These are phyloP conservation scores for Laterallus jamaicensis DNA, from an alignment of 2,113 vertebrate species.

Conservation along the genomic window DNA sequence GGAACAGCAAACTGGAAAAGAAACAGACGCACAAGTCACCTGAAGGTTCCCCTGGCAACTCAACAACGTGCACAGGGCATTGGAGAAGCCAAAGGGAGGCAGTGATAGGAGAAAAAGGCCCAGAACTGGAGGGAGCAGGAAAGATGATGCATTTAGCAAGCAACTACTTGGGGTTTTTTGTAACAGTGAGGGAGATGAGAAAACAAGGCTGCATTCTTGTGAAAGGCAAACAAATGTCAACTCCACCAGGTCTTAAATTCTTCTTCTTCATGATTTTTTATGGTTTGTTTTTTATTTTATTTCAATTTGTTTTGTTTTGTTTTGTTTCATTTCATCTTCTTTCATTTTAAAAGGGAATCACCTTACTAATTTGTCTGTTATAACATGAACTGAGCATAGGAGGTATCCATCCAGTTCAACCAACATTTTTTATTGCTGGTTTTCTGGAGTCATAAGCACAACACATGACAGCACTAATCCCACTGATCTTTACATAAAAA, in stretches of 20 bases:
- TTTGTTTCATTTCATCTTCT: no score
- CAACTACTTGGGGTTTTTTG: not conserved
- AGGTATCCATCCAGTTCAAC: not conserved
- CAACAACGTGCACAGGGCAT: not conserved
- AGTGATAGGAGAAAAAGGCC: not conserved
- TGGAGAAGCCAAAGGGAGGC: not conserved
- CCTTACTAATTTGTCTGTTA: not conserved
- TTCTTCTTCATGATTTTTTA: not conserved
- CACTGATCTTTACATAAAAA: not conserved
- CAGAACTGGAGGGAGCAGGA: not conserved
- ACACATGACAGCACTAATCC: not conserved
- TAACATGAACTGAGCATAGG: not conserved
- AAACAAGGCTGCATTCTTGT: not conserved
- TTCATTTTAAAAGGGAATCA: not conserved
- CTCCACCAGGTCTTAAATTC: not conserved
- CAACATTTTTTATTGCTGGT: not conserved
- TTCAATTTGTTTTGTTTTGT: no score
- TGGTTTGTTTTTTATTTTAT: not conserved
- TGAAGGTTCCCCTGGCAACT: not conserved
- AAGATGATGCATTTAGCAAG: not conserved
- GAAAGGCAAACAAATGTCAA: not conserved
- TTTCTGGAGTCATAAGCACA: not conserved
- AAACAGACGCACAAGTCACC: not conserved
- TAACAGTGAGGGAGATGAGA: not conserved
- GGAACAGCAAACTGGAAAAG: conserved; percentile 75